Percentiles rank a stretch among this genome's conserved stretches.
phyloP scores from a whole-genome alignment of 2,797 vertebrate genomes.

The Danio kyathit region DNA sequence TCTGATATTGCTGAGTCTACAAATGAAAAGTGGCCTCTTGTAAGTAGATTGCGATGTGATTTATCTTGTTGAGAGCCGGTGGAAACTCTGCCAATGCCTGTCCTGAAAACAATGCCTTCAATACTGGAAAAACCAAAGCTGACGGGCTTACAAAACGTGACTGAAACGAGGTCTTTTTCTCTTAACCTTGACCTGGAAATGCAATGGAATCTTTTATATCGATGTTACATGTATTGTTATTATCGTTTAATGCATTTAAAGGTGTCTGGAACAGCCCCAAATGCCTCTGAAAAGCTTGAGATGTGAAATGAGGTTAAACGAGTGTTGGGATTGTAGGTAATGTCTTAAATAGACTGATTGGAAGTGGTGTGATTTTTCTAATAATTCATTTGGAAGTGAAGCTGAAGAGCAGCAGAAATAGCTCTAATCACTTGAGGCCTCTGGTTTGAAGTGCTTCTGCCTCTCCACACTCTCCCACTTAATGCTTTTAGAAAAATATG shows the following conservation, averaged over 20 bases:
- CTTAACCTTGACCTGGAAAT: constrained; percentile 65
- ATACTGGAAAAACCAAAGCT: background rate
- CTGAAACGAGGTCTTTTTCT: constrained; percentile 41
- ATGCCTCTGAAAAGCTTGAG: background rate
- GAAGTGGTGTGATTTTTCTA: constrained; percentile 15
- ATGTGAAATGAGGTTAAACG: constrained; percentile 15
- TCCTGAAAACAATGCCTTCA: constrained; percentile 30
- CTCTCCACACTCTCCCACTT: constrained; percentile 33
- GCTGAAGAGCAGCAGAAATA: constrained; percentile 35
- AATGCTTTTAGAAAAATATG: constrained; percentile 32
- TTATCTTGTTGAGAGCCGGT: constrained; percentile 60
- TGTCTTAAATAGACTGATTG: constrained; percentile 40
- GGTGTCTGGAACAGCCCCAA: background rate
- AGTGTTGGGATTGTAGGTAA: constrained; percentile 28
- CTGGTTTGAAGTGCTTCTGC: constrained; percentile 30
- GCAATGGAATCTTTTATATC: constrained; percentile 69
- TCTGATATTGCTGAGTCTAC: constrained; percentile 59
- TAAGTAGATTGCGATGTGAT: constrained; percentile 70
- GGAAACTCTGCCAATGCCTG: constrained; percentile 62
- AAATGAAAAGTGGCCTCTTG: constrained; percentile 56
- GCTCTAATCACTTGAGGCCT: constrained; percentile 43
- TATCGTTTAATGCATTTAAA: background rate
- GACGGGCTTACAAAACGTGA: constrained; percentile 43
- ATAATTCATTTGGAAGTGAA: constrained; percentile 28
- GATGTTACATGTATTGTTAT: constrained; percentile 45